Percentiles rank a stretch among this genome's conserved stretches.
Evolutionary conservation across 2,797 vertebrate species (phyloP).

Genomic region (Hylomyscus alleni): DNA sequence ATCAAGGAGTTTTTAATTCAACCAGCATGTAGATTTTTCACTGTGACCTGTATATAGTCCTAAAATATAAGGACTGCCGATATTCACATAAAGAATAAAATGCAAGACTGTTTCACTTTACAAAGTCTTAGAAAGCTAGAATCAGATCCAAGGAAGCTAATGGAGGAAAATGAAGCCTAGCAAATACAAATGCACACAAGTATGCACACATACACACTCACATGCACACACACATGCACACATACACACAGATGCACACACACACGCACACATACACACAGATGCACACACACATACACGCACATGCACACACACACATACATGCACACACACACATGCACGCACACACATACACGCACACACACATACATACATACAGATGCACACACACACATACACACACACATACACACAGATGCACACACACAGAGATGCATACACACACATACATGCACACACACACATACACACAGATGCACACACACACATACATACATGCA

Average conservation of each 20-base stretch:
- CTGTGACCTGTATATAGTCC: background rate
- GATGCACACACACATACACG: too few species aligned
- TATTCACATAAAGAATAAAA: background rate
- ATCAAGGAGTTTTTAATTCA: constrained; percentile 11
- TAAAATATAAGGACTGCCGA: constrained; percentile 13
- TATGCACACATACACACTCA: too few species aligned
- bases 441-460: background rate
- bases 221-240: background rate
- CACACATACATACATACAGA: too few species aligned
- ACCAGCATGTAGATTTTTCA: background rate
- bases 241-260: background rate
- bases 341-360: background rate
- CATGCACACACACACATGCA: background rate
- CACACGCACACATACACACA: background rate
- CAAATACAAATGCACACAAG: background rate
- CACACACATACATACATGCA: background rate
- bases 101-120: background rate
- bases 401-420: background rate
- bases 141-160: background rate
- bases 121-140: constrained; percentile 32
- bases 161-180: background rate
- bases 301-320: background rate
- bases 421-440: too few species aligned
- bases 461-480: too few species aligned
- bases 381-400: background rate